These are phyloP conservation scores for Scaptomyza pallida DNA, from an alignment of 1,140 invertebrate genomes.

Conservation along the genomic window DNA sequence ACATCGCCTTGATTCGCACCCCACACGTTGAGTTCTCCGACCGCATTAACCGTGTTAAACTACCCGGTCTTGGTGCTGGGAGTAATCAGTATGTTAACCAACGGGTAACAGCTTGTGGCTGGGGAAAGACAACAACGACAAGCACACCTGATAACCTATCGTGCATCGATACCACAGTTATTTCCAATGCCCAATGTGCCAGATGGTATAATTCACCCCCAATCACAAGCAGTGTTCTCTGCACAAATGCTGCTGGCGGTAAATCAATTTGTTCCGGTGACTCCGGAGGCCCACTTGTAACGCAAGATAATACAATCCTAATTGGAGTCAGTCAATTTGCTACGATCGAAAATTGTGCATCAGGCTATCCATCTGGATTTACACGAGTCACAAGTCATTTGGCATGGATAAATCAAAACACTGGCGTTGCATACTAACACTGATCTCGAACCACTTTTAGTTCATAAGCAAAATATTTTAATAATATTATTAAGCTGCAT, in stretches of 20 bases:
- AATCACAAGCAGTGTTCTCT: conserved; percentile 32
- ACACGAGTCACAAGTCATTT: conserved; percentile 48
- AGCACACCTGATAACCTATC: conserved; percentile 38
- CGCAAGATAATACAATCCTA: conserved; percentile 18
- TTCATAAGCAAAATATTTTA: neutral
- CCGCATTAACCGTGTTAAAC: conserved; percentile 36
- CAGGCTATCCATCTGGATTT: conserved; percentile 57
- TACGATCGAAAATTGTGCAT: conserved; percentile 41
- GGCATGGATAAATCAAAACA: conserved; percentile 44
- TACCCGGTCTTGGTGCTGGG: conserved; percentile 33
- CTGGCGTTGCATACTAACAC: conserved; percentile 46
- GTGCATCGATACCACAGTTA: conserved; percentile 56
- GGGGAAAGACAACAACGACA: conserved; percentile 48
- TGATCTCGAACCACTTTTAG: neutral
- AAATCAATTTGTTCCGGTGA: conserved; percentile 55
- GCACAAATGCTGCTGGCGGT: conserved; percentile 45
- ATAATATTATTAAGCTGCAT: neutral
- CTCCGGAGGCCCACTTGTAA: conserved; percentile 54
- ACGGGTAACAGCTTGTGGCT: conserved; percentile 52
- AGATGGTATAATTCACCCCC: neutral
- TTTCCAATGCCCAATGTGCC: conserved; percentile 44
- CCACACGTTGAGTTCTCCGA: conserved; percentile 45
- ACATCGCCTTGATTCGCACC: conserved; percentile 61
- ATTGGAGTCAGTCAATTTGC: conserved; percentile 52
- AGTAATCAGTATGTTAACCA: conserved; percentile 42